phyloP scores from a whole-genome alignment of 2,113 vertebrate genomes.

The Anoplopoma fimbria region DNA sequence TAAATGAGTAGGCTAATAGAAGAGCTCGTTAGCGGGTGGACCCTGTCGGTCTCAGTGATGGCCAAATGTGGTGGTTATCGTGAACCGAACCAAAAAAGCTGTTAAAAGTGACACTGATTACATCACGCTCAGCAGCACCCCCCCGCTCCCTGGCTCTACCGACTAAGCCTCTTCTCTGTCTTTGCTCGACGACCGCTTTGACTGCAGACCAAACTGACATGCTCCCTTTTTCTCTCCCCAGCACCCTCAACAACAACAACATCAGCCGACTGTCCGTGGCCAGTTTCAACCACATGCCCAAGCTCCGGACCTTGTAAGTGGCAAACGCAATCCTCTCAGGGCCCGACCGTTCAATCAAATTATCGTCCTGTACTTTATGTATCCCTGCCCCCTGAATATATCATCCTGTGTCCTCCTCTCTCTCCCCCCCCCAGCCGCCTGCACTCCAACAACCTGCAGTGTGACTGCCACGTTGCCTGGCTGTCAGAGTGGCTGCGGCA shows the following conservation, averaged over 20 bases:
- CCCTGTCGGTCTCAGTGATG: background rate
- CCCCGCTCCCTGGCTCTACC: background rate
- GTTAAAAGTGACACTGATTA: background rate
- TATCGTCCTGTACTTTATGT: constrained; percentile 41
- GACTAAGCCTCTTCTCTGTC: background rate
- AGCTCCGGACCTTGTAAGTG: constrained; percentile 99
- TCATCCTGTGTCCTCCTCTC: constrained; percentile 32
- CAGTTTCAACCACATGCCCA: constrained; percentile 99
- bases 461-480: constrained; percentile 98
- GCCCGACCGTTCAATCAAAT: constrained; percentile 41
- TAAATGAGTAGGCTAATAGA: background rate
- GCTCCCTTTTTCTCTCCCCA: constrained; percentile 65
- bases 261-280: constrained; percentile 96
- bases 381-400: constrained; percentile 52
- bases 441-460: constrained; percentile 98
- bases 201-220: too few relatives aligned
- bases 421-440: constrained; percentile 86
- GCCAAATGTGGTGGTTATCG: background rate
- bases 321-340: constrained; percentile 9
- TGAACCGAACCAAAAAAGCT: background rate
- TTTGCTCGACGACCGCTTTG: too few relatives aligned
- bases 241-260: constrained; percentile 99
- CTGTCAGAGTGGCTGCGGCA: constrained; percentile 98
- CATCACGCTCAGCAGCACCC: background rate
- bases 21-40: background rate